Percentiles rank a stretch among this genome's conserved stretches.
Conservation (phyloP, 2,113 vertebrate species). For the Psittacara wagleri region DNA sequence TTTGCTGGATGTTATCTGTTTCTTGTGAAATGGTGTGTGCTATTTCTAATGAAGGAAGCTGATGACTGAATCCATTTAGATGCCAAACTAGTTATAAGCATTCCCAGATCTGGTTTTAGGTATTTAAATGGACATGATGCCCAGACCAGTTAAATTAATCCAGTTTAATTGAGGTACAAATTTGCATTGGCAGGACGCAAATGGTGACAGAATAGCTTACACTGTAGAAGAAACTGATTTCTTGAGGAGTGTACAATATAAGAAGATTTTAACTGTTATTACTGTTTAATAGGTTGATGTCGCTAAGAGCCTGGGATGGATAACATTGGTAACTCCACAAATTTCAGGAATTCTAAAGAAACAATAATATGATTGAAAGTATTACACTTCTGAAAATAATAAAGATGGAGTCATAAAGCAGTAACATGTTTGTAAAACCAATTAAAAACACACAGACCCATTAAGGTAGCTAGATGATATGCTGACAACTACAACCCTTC, state of each 20-base stretch:
- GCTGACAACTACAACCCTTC: not conserved
- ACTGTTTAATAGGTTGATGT: not conserved
- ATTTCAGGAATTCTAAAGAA: not conserved
- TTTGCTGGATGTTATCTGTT: not conserved
- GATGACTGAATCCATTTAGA: not conserved
- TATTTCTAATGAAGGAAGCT: not conserved
- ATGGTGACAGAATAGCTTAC: not conserved
- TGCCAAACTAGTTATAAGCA: not conserved
- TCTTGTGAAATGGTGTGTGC: not conserved
- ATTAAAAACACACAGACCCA: not conserved
- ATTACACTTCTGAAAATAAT: not conserved
- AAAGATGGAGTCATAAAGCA: not conserved
- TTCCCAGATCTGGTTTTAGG: not conserved
- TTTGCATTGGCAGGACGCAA: not conserved
- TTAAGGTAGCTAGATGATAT: not conserved
- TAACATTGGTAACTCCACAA: accelerated
- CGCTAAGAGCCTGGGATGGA: not conserved
- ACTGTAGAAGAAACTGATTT: not conserved
- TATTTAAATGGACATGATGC: not conserved
- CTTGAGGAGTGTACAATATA: not conserved
- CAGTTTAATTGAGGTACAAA: not conserved
- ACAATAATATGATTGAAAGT: not conserved
- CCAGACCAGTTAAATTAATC: not conserved
- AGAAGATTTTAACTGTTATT: not conserved
- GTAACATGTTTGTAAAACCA: not conserved